phyloP scores from a whole-genome alignment of 1,140 invertebrate genomes.

The Procambarus clarkii region DNA sequence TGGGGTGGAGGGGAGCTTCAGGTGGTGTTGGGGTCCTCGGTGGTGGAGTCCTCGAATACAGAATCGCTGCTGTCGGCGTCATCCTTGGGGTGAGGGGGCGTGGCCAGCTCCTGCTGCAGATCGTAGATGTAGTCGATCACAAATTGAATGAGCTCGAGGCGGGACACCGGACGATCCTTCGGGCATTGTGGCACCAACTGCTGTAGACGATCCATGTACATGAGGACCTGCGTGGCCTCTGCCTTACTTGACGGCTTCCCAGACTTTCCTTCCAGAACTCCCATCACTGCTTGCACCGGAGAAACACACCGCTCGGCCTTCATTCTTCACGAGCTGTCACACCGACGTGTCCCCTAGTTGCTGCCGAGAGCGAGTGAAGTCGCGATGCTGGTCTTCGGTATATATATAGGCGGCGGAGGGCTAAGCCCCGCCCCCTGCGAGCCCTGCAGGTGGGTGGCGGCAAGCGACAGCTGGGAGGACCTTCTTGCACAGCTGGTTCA shows the following conservation, averaged over 20 bases:
- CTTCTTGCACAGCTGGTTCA: slow-evolving; percentile 39
- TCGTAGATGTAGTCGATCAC: slow-evolving; percentile 62
- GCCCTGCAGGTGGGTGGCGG: slow-evolving; percentile 44
- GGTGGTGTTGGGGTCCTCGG: background rate
- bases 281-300: slow-evolving; percentile 58
- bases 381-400: background rate
- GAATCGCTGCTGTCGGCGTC: slow-evolving; percentile 13
- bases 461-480: slow-evolving; percentile 46
- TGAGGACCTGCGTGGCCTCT: slow-evolving; percentile 61
- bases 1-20: background rate
- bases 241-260: slow-evolving; percentile 31
- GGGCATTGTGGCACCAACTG: slow-evolving; percentile 56
- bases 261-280: slow-evolving; percentile 49
- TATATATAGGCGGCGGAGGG: slow-evolving; percentile 34
- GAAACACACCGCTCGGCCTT: slow-evolving; percentile 60
- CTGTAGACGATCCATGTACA: slow-evolving; percentile 61
- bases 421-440: slow-evolving; percentile 10
- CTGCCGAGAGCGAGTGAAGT: slow-evolving; percentile 22
- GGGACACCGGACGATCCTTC: slow-evolving; percentile 52
- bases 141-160: slow-evolving; percentile 58
- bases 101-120: slow-evolving; percentile 46
- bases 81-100: background rate
- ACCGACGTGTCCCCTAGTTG: background rate
- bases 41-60: slow-evolving; percentile 39
- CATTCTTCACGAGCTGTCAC: slow-evolving; percentile 5